Conservation (phyloP, 2,797 vertebrate species). For the Lycodopsis pacificus region DNA sequence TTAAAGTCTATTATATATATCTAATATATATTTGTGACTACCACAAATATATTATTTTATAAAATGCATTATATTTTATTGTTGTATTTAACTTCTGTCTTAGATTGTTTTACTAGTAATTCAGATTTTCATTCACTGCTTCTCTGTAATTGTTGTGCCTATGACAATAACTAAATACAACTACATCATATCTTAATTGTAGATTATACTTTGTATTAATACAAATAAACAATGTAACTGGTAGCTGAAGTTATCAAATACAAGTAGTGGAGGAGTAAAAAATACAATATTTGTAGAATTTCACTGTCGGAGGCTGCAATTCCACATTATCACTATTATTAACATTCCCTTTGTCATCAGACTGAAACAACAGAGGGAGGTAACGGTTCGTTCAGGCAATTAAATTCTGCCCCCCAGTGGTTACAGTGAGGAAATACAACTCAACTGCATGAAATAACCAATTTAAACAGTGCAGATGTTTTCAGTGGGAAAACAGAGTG, state of each 20-base stretch:
- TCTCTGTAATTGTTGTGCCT: not conserved
- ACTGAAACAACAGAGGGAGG: not conserved
- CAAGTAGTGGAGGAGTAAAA: not conserved
- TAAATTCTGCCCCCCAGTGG: not conserved
- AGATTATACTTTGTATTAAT: not conserved
- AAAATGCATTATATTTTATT: not conserved
- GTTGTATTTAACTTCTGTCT: not conserved
- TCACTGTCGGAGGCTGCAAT: not conserved
- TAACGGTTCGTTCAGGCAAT: not conserved
- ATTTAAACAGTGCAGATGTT: not conserved
- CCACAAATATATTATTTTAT: not conserved
- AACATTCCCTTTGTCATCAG: conserved; percentile 1
- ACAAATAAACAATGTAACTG: not conserved
- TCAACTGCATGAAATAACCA: not conserved
- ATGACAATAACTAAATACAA: not conserved
- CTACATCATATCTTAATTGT: not conserved
- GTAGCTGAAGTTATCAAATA: not conserved
- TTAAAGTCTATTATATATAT: not conserved
- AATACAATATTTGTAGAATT: not conserved
- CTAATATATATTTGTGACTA: not conserved
- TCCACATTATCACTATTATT: not conserved
- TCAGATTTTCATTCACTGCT: not conserved
- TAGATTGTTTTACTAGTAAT: not conserved
- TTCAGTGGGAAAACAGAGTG: too few species aligned
- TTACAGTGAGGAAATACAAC: not conserved